These are phyloP conservation scores for Chlorops oryzae DNA, from an alignment of 1,140 invertebrate genomes.

Conservation along the genomic window DNA sequence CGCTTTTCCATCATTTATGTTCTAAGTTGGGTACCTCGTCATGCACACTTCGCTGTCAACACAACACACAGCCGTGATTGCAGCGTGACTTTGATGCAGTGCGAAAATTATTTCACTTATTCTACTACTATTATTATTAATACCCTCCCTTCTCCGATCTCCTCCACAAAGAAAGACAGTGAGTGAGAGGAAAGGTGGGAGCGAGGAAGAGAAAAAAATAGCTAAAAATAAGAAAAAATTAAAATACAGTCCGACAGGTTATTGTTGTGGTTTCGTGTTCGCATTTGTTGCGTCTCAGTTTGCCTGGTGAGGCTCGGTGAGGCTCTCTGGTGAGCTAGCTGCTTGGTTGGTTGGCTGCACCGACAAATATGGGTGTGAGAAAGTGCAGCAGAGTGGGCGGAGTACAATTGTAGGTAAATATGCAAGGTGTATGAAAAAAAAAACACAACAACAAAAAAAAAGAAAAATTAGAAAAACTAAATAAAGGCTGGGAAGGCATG, in stretches of 20 bases:
- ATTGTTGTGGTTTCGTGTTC: conserved; percentile 1
- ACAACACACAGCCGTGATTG: too few relatives aligned
- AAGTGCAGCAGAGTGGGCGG: conserved; percentile 25
- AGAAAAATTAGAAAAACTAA: background rate
- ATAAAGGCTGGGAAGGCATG: too few relatives aligned
- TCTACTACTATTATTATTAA: background rate
- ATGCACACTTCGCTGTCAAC: too few relatives aligned
- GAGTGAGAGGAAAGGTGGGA: too few relatives aligned
- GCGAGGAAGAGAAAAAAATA: too few relatives aligned
- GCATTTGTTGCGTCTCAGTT: too few relatives aligned
- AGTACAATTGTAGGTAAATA: conserved; percentile 14
- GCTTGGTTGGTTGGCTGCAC: background rate
- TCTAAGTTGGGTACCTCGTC: too few relatives aligned
- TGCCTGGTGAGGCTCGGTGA: background rate
- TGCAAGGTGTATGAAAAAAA: background rate
- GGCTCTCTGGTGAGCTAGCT: background rate
- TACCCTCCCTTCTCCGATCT: too few relatives aligned
- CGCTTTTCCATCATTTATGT: too few relatives aligned
- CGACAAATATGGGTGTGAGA: conserved; percentile 25
- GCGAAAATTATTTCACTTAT: conserved; percentile 4
- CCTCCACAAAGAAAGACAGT: too few relatives aligned
- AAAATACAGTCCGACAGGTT: too few relatives aligned
- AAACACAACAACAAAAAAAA: background rate
- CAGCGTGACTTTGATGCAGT: background rate
- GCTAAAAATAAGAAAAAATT: too few relatives aligned